Evolutionary conservation across 2,888 invertebrate genomes (phyloP).

Genomic region (Spilarctia lutea): DNA sequence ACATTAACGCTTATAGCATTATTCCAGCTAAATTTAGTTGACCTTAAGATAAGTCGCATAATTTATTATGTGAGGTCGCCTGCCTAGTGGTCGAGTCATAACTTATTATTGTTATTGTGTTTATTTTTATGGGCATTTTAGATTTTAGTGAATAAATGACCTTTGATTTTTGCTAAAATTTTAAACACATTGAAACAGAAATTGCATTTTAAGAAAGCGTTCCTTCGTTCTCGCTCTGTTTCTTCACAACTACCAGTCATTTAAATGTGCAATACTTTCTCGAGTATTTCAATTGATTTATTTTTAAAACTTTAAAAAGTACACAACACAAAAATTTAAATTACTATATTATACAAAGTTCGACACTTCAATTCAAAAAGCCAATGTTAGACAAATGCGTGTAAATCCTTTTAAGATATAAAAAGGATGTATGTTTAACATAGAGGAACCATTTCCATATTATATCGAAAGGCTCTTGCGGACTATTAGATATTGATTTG

Average conservation of each 20-base stretch:
- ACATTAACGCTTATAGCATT: not conserved
- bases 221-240: not conserved
- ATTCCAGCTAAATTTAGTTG: not conserved
- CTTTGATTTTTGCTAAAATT: too few relatives aligned
- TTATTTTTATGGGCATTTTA: not conserved
- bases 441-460: conserved; percentile 4
- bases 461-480: not conserved
- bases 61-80: not conserved
- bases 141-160: too few relatives aligned
- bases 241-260: not conserved
- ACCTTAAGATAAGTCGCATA: not conserved
- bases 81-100: not conserved
- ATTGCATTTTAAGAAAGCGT: too few relatives aligned
- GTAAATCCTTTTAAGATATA: not conserved
- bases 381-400: not conserved
- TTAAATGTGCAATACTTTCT: not conserved
- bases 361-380: not conserved
- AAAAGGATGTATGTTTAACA: not conserved
- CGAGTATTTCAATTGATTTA: not conserved
- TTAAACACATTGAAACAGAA: too few relatives aligned
- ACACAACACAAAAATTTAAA: too few relatives aligned
- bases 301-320: too few relatives aligned
- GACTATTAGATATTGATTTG: not conserved
- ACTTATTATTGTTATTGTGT: not conserved
- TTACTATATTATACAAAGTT: not conserved